Percentiles rank a stretch among this genome's conserved stretches.
These are phyloP conservation scores for Ochotona princeps DNA, from an alignment of 2,113 vertebrate genomes.

Conservation along the genomic window DNA sequence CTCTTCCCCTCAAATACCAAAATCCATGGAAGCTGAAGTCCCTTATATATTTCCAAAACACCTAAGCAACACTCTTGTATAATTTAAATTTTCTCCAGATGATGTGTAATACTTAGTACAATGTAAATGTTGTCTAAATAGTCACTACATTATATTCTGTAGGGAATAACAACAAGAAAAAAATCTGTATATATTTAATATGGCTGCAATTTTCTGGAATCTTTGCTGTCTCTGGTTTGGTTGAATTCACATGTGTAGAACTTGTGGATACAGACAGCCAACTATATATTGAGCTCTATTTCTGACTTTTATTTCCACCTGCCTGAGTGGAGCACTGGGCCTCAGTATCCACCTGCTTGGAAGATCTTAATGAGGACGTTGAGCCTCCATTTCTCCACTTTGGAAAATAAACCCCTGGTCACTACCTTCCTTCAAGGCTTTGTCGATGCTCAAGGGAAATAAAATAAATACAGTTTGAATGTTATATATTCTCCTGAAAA, in stretches of 20 bases:
- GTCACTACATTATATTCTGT: not conserved
- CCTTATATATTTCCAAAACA: not conserved
- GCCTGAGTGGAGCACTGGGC: not conserved
- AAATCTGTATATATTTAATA: not conserved
- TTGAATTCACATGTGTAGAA: not conserved
- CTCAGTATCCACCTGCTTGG: not conserved
- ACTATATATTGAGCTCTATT: not conserved
- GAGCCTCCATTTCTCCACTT: not conserved
- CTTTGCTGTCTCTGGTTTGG: not conserved
- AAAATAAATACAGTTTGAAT: not conserved
- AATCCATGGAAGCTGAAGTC: not conserved
- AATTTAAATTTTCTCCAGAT: not conserved
- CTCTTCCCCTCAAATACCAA: not conserved
- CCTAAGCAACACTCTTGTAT: too few relatives aligned
- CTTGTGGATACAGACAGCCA: too few relatives aligned
- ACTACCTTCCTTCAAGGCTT: not conserved
- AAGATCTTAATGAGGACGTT: not conserved
- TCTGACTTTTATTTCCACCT: not conserved
- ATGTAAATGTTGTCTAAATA: not conserved
- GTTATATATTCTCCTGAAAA: not conserved
- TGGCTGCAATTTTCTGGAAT: not conserved
- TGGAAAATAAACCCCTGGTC: not conserved
- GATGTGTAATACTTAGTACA: not conserved
- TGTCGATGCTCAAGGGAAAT: slow-evolving; percentile 2
- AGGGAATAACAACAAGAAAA: not conserved